Percentiles rank a stretch among this genome's conserved stretches.
Conservation (phyloP, 2,113 vertebrate species). For the Elaphurus davidianus region DNA sequence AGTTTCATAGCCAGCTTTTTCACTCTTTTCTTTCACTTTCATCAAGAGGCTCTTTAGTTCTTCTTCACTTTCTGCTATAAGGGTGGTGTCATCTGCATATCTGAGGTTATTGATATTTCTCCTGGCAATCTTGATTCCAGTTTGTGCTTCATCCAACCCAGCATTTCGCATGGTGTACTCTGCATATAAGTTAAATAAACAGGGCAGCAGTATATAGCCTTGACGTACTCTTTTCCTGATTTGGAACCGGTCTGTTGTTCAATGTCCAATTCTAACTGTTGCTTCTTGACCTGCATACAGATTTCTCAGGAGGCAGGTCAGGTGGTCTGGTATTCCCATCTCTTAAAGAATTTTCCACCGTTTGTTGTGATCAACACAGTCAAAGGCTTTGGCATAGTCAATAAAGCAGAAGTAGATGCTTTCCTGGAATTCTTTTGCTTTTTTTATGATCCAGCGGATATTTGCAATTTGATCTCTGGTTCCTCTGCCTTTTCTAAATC, state of each 20-base stretch:
- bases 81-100: background rate
- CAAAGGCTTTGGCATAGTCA: background rate
- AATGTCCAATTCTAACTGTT: background rate
- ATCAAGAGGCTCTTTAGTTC: background rate
- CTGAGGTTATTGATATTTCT: background rate
- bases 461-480: background rate
- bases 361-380: background rate
- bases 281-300: background rate
- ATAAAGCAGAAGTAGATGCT: background rate
- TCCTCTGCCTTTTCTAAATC: background rate
- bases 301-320: background rate
- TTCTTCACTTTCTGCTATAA: background rate
- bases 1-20: background rate
- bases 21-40: background rate
- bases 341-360: background rate
- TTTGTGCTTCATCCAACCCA: background rate
- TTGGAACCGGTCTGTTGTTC: background rate
- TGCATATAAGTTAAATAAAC: background rate
- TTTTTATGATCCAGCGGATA: background rate
- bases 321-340: background rate
- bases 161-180: background rate
- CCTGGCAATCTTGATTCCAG: background rate
- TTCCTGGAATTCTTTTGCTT: background rate
- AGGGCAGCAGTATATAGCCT: background rate
- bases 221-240: background rate